Conservation (phyloP, 2,888 invertebrate genomes). For the Deroplatys truncata region DNA sequence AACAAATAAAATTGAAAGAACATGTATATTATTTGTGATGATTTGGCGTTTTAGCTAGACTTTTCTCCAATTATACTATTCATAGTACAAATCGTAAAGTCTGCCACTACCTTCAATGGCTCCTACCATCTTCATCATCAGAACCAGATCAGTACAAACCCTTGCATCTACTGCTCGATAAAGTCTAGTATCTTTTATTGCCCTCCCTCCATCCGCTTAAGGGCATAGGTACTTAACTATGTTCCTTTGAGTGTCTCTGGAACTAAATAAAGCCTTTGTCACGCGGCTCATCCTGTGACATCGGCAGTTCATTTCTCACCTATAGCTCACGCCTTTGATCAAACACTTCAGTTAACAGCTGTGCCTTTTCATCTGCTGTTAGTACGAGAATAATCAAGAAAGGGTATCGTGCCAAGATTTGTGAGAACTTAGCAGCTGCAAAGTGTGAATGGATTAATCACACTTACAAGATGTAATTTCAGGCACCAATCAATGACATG, state of each 20-base stretch:
- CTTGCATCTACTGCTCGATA: too few species aligned
- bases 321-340: neutral
- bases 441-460: neutral
- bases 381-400: neutral
- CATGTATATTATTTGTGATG: too few species aligned
- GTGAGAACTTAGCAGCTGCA: neutral
- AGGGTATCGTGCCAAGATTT: neutral
- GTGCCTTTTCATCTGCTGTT: neutral
- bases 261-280: neutral
- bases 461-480: neutral
- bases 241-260: neutral
- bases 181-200: too few species aligned
- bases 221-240: neutral
- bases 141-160: too few species aligned
- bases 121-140: too few species aligned
- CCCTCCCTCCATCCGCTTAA: too few species aligned
- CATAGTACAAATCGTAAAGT: too few species aligned
- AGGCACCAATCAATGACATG: neutral
- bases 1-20: too few species aligned
- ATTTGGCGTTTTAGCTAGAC: too few species aligned
- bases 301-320: neutral
- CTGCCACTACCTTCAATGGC: too few species aligned
- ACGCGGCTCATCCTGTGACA: neutral
- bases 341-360: neutral
- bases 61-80: too few species aligned